Base-by-base conservation (phyloP, 2,797 vertebrate species). In the Lates japonicus region DNA sequence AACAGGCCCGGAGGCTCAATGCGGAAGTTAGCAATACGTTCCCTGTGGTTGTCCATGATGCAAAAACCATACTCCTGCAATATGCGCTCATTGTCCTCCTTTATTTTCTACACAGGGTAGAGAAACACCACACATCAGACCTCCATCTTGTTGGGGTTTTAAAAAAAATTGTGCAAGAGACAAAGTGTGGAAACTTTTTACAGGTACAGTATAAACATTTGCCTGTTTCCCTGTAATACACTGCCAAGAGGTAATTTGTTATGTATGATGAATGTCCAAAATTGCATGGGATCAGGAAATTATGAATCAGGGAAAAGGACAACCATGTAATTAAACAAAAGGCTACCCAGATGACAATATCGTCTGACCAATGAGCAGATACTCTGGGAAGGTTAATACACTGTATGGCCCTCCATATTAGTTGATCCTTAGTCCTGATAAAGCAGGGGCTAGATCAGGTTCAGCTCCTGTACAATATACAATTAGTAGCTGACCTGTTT, bases 1-100 rank as follows among this genome's bases (percentile, higher is more conserved):
- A 99, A 99, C 46, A 99, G 95, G 44, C 98, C 98, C 0, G 98
- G 98, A 1, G 98, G 98, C 78, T 99, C 98, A 78, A 99, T 99
- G 87, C 97, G 98, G 64, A 99, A 99, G 94, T 99, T 99, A 78
- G 97, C 98, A 76, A 99, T 99, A 64, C 98, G 97, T 81, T 99
- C 98, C 92, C 94, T 97, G 94, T 99, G 98, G 91, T 97, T 98
- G 95, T 99, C 98, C 98, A 99, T 99, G 82, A 99, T 54, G 76
- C 98, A 99, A 90, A 95, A 99, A 19, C 98, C 98, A 63, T 98
- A 99, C 63, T 98, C 97, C 87, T 97, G 97, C 75, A 99, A 89
- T 86, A 96, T 58, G 54, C 96, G 95, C 92, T 99, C 98, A n/a
- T 99, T 99, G 78, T 99, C 97, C 48, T 94, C 96, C 90, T 99